Base-by-base conservation (phyloP, 2,113 vertebrate genomes). In the Nerophis lumbriciformis region DNA sequence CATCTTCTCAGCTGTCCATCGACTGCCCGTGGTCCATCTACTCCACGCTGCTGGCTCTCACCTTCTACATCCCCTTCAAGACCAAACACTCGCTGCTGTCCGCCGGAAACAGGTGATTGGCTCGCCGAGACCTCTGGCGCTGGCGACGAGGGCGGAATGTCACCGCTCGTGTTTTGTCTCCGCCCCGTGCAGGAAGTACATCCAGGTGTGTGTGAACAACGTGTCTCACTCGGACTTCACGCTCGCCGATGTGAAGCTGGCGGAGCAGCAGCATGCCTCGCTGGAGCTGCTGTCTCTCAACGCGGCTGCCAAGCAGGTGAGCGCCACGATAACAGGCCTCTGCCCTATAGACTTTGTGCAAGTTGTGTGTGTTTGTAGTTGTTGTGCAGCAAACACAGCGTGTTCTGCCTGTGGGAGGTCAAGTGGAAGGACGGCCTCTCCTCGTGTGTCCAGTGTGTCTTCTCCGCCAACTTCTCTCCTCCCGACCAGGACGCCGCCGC, bases 21-120 rank as follows among this genome's bases (percentile, higher is more conserved):
- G 97, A 99, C 80, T 98, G 97, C 72, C 97, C 97, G 0, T 99
- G 97, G 97, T 98, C 97, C 0, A 98, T 98, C 83, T 99, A 99
- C 84, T 99, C 97, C 73, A 97, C 94, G 0, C 92, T 98, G 79
- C 90, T 98, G 13, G 89, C 95, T 0, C 92, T 99, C 82, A 95
- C 94, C 3, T 99, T 99, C 90, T 92, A 93, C 69, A 89, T 98
- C 73, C 97, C 97, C 66, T 98, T 98, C 74, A 93, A 90, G 81
- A 94, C 95, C 79, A 93, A 93, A 38, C 95, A 98, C 84, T 85
- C 92, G 1, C 86, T 99, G 70, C 88, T 98, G 56, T 96, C 95
- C 21, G 88, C 95, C 50, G 94, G 95, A 50, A 94, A 92, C 72
- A 93, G 97, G 97, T 98, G 64, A 45, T 45, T 64, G 78, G 14